Percentiles rank a stretch among this genome's conserved stretches.
Conservation (phyloP, 2,797 vertebrate genomes). For the Sebastes goodei region DNA sequence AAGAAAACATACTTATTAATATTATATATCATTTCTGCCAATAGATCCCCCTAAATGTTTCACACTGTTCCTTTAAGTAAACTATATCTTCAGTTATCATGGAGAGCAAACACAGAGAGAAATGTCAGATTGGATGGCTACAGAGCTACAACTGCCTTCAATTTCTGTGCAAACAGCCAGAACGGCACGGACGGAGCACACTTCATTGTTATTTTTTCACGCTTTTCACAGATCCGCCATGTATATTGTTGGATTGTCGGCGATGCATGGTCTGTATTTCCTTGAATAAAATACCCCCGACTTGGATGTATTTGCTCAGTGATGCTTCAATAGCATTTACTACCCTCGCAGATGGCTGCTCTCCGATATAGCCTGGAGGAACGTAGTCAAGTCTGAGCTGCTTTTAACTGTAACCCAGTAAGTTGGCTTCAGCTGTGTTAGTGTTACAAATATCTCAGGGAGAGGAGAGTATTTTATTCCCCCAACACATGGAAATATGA, state of each 20-base stretch:
- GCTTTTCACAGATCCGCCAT: slow-evolving; percentile 59
- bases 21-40: not conserved
- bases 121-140: not conserved
- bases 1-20: not conserved
- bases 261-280: slow-evolving; percentile 67
- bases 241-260: slow-evolving; percentile 58
- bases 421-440: slow-evolving; percentile 64
- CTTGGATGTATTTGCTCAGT: slow-evolving; percentile 80
- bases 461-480: slow-evolving; percentile 33
- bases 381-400: slow-evolving; percentile 60
- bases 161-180: slow-evolving; percentile 14
- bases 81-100: not conserved
- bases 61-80: not conserved
- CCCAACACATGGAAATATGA: slow-evolving; percentile 16
- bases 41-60: not conserved
- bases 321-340: slow-evolving; percentile 81
- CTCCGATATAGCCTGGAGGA: slow-evolving; percentile 68
- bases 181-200: not conserved
- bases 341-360: slow-evolving; percentile 75
- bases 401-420: slow-evolving; percentile 70
- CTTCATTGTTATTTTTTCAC: slow-evolving; percentile 17
- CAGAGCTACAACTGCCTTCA: not conserved
- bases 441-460: slow-evolving; percentile 59
- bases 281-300: slow-evolving; percentile 76
- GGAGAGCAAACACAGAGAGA: not conserved